Evolutionary conservation across 2,797 vertebrate genomes (phyloP).

Genomic region (Neosilurus mollespiculum): DNA sequence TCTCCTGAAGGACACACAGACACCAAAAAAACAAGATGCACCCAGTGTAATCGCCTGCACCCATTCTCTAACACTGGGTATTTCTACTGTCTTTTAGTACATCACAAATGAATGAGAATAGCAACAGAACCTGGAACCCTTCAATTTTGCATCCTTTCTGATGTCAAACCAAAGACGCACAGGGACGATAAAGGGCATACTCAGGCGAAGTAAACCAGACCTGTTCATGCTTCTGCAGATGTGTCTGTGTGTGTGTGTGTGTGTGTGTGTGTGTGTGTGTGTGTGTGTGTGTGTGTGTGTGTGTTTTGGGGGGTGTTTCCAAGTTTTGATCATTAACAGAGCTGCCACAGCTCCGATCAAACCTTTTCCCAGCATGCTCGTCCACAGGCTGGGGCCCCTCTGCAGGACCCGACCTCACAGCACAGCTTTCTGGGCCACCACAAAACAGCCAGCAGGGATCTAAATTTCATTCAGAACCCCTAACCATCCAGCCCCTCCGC

Average conservation of each 20-base stretch:
- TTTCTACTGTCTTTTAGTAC: neutral
- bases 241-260: conserved; percentile 7
- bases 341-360: conserved; percentile 88
- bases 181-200: neutral
- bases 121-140: neutral
- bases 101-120: neutral
- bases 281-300: neutral
- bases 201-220: conserved; percentile 13
- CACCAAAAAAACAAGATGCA: neutral
- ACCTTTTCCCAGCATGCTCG: conserved; percentile 85
- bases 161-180: neutral
- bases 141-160: neutral
- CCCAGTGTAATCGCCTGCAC: neutral
- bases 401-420: conserved; percentile 53
- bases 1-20: conserved; percentile 29
- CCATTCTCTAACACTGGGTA: neutral
- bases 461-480: conserved; percentile 86
- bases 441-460: conserved; percentile 90
- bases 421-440: conserved; percentile 82
- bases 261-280: neutral
- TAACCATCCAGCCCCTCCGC: conserved; percentile 58
- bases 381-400: conserved; percentile 78
- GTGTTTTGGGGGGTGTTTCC: conserved; percentile 67
- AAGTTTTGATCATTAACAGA: conserved; percentile 88
- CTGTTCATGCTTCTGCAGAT: conserved; percentile 14